A percentile compares a stretch with the other conserved stretches of the same genome.
phyloP scores from a whole-genome alignment of 1,140 invertebrate species.

The Diprion similis region DNA sequence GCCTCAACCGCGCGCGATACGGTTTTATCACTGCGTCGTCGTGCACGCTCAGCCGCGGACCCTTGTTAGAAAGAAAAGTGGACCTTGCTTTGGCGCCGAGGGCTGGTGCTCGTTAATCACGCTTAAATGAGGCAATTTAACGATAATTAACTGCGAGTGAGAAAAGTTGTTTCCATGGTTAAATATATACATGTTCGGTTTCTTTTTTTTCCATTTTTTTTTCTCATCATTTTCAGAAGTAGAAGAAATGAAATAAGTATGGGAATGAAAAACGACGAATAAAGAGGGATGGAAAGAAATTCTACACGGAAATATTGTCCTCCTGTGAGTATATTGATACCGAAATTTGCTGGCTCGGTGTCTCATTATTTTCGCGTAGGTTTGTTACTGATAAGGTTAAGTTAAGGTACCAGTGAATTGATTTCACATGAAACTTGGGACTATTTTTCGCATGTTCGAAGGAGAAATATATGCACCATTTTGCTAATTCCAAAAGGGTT shows the following conservation, averaged over 20 bases:
- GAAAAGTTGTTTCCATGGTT: background rate
- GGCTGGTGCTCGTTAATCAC: background rate
- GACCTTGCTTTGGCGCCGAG: background rate
- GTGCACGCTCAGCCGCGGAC: background rate
- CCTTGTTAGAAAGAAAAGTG: background rate
- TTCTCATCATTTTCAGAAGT: background rate
- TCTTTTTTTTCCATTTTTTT: background rate
- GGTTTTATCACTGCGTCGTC: background rate
- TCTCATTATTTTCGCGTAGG: too few relatives aligned
- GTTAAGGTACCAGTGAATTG: too few relatives aligned
- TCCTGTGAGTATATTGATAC: too few relatives aligned
- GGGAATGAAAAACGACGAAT: background rate
- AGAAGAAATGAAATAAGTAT: background rate
- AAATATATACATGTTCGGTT: too few relatives aligned
- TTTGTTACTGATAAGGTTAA: too few relatives aligned
- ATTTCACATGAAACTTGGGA: too few relatives aligned
- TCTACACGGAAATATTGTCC: too few relatives aligned
- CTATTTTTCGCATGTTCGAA: too few relatives aligned
- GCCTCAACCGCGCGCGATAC: background rate
- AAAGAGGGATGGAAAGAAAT: too few relatives aligned
- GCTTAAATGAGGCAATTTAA: background rate
- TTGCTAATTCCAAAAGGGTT: too few relatives aligned
- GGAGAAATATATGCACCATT: too few relatives aligned
- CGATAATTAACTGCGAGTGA: slow-evolving; percentile 5
- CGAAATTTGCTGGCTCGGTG: too few relatives aligned